Evolutionary conservation across 2,797 vertebrate species (phyloP).

Genomic region (Sebastes melanostomus): DNA sequence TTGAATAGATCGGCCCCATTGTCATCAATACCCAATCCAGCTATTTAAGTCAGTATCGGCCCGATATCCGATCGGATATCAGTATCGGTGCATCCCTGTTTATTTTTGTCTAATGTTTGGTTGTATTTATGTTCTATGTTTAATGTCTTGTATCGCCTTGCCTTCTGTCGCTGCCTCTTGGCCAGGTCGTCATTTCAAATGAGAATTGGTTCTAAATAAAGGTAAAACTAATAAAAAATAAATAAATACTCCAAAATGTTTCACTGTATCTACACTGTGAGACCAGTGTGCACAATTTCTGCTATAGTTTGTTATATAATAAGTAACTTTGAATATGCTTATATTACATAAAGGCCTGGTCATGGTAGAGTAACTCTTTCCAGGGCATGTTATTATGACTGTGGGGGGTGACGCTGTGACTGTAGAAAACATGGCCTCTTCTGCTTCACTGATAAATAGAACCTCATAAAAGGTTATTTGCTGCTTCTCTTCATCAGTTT

Average conservation of each 20-base stretch:
- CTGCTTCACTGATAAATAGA: neutral
- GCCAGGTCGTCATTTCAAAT: too few species aligned
- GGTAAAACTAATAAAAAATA: too few species aligned
- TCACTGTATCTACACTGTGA: neutral
- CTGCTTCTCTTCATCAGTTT: neutral
- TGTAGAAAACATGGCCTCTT: constrained; percentile 47
- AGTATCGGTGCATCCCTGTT: too few species aligned
- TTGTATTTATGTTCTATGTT: too few species aligned
- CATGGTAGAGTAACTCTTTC: constrained; percentile 41
- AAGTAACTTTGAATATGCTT: neutral
- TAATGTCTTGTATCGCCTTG: too few species aligned
- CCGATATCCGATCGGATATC: too few species aligned
- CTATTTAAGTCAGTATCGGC: too few species aligned
- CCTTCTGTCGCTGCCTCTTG: too few species aligned
- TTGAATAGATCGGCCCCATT: too few species aligned
- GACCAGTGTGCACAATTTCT: neutral
- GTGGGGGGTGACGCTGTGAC: constrained; percentile 18
- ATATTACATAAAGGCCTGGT: constrained; percentile 37
- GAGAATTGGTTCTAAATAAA: too few species aligned
- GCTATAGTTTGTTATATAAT: constrained; percentile 24
- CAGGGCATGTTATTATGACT: constrained; percentile 28
- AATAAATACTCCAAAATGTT: neutral
- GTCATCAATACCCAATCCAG: too few species aligned
- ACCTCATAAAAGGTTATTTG: neutral
- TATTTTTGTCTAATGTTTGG: too few species aligned